Percentiles rank a stretch among this genome's conserved stretches.
Conservation (phyloP, 2,888 invertebrate genomes). For the Gibbula magus region DNA sequence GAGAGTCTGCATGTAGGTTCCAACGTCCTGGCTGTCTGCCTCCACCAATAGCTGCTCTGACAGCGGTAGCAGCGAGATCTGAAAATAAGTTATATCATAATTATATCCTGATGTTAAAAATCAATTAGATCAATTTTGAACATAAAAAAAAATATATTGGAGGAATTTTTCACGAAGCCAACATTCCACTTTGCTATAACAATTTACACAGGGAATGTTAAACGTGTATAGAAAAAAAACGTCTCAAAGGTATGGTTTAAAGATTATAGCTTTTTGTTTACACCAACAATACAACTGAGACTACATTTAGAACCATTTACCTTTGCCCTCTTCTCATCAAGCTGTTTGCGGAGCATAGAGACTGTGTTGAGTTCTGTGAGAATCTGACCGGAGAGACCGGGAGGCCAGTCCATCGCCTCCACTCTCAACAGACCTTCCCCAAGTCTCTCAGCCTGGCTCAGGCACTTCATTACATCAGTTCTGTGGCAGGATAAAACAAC, state of each 20-base stretch:
- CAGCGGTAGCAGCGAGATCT: constrained; percentile 59
- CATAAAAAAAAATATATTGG: too few relatives aligned
- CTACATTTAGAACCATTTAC: constrained; percentile 29
- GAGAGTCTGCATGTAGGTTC: constrained; percentile 56
- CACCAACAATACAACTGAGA: too few relatives aligned
- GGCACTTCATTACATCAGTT: constrained; percentile 53
- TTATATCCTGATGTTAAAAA: too few relatives aligned
- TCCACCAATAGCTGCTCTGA: constrained; percentile 56
- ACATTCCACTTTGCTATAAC: too few relatives aligned
- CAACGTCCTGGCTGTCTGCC: constrained; percentile 61
- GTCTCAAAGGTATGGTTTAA: too few relatives aligned
- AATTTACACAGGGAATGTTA: too few relatives aligned
- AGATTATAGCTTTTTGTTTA: too few relatives aligned
- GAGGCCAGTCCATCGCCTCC: constrained; percentile 71
- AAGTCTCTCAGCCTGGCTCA: constrained; percentile 55
- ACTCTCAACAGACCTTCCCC: constrained; percentile 66
- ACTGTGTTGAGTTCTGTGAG: constrained; percentile 53
- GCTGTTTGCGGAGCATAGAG: constrained; percentile 55
- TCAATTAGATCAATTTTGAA: too few relatives aligned
- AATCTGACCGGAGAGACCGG: constrained; percentile 53
- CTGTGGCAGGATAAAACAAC: constrained; percentile 36
- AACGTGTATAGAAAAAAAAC: too few relatives aligned
- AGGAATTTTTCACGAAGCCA: too few relatives aligned
- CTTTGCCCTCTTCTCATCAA: constrained; percentile 60
- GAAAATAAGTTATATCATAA: constrained; percentile 27